Conservation (phyloP, 1,140 invertebrate species). For the Caenorhabditis latens region DNA sequence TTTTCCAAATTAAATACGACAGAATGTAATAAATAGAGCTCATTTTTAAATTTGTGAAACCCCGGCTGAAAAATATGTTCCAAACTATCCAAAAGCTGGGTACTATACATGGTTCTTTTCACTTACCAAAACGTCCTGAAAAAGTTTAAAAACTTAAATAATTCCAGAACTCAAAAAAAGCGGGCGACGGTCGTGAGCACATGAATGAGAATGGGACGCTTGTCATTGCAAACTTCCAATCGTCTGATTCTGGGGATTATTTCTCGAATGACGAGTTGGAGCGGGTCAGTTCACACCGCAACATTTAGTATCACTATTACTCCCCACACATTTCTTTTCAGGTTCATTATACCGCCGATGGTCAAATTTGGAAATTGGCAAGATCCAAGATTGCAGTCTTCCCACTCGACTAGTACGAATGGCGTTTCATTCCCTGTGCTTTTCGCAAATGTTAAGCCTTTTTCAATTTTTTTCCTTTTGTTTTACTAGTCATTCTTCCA, state of each 20-base stretch:
- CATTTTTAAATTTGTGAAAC: too few relatives aligned
- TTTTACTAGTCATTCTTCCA: too few relatives aligned
- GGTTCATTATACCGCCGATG: conserved; percentile 40
- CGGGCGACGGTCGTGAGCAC: conserved; percentile 14
- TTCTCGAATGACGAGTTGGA: conserved; percentile 57
- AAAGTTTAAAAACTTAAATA: background rate
- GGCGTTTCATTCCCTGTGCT: background rate
- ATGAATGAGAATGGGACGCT: conserved; percentile 46
- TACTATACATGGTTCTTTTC: too few relatives aligned
- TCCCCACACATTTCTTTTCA: background rate
- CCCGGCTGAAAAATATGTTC: too few relatives aligned
- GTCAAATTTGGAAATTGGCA: conserved; percentile 32
- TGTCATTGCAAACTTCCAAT: conserved; percentile 42
- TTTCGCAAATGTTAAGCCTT: background rate
- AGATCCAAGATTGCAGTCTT: conserved; percentile 4
- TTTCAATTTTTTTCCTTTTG: conserved; percentile 5
- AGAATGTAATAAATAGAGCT: too few relatives aligned
- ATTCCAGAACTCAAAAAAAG: conserved; percentile 41
- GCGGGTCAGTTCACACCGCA: background rate
- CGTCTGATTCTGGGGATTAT: conserved; percentile 46
- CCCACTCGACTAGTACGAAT: background rate
- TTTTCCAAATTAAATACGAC: too few relatives aligned
- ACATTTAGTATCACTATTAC: background rate
- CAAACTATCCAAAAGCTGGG: too few relatives aligned
- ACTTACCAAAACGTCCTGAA: background rate